Evolutionary conservation across 2,797 vertebrate genomes (phyloP), one percentile per base, ranked within the genome.

Genomic region (Sorex maritimensis): DNA sequence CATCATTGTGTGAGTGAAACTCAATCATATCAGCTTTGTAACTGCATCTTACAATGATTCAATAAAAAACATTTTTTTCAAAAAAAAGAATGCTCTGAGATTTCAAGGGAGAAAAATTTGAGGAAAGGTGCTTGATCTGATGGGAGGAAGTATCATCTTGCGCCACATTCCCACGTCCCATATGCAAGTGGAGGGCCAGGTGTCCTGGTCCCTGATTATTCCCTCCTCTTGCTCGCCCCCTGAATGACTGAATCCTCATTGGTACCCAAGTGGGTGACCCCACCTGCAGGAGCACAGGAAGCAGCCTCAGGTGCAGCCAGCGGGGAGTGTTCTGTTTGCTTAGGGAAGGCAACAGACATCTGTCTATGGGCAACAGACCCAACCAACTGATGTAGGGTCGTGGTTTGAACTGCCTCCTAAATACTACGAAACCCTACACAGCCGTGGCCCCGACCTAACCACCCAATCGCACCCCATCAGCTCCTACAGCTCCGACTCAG

Each of bases 401-500:
- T 0, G 0, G 26, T 17, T 46, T 68, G 44, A 92, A 61, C 23
- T 46, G 26, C 12, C 15, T 73, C 12, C 72, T n/a, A 17, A 90
- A 79, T 34, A 63, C 26, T 69, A 81, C 63, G 14, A 19, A 65
- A 68, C 17, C 41, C 55, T 71, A 71, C 6, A 52, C 26, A 34
- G 0, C 5, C 5, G 21, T 79, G 30, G 15, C 30, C 68, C 30
- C 72, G 44, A 82, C 41, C n/a, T 41, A 41, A 92, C 68, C 28
- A 75, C 30, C 52, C 73, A 5, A 69, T 44, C 90, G 74, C 10
- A 46, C 30, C n/a, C 6, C 24, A 41, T 4, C 41, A 61, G 14
- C 78, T 80, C 71, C n/a, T 12, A 90, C 15, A 34, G 30, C 38
- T 88, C 67, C 90, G 63, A 90, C 58, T 78, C 15, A 87, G 41